Evolutionary conservation across 1,140 invertebrate genomes (phyloP), one percentile per base, ranked within the genome.

Genomic region (Pogonomyrmex barbatus): DNA sequence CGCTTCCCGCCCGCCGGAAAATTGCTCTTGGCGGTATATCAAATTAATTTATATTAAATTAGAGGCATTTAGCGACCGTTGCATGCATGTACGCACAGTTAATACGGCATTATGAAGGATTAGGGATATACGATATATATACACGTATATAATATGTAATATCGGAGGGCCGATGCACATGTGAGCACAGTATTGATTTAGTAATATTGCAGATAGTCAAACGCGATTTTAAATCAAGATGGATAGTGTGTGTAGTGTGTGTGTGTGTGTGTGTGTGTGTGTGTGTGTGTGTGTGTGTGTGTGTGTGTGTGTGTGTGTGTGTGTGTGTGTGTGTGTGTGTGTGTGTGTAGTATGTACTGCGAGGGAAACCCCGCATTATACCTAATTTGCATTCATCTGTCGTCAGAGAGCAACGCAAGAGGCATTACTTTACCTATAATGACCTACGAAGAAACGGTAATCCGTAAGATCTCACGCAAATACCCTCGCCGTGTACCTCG

Each of bases 171-270:
- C 14, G 62, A n/a, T 3, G n/a, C 65, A 24, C 67, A 60, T 70
- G 36, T 12, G 52, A 83, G 30, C 42, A 30, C 42, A 30, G 24
- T 83, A 83, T 83, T 75, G 68, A 83, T 83, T 60, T 75, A 75
- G 39, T 62, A 60, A 60, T 75, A 73, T 54, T 83, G 79, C 79
- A 73, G 68, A 73, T 75, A 42, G 68, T 12, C 54, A 14, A 75
- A 75, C 56, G 68, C 39, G 33, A 83, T 83, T 83, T 83, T 83
- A 83, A 83, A 73, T 83, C 68, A 75, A 73, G 62, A 86, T 79
- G 47, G 62, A 65, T 81, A 79, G 42, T 60, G 45, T n/a, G n/a
- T n/a, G n/a, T n/a, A n/a, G n/a, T 24, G 24, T 24, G 24, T 24
- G 24, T 24, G 24, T 24, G 24, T 24, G 24, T 24, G 24, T 24